phyloP scores from a whole-genome alignment of 2,888 invertebrate species.

The Pyrgus malvae region DNA sequence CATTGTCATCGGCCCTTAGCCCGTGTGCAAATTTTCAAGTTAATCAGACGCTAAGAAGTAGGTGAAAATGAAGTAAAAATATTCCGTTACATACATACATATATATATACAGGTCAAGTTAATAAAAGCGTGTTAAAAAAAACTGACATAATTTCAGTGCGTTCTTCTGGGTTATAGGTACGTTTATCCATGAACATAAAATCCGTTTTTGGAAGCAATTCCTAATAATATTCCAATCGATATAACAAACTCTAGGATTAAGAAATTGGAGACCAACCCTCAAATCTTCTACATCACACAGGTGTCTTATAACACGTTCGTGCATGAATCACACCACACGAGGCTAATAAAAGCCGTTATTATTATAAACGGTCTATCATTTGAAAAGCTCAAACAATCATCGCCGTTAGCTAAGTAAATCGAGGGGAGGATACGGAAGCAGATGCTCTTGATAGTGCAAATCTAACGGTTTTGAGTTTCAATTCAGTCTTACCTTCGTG shows the following conservation, averaged over 20 bases:
- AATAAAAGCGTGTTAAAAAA: too few species aligned
- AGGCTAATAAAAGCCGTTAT: slow-evolving; percentile 18
- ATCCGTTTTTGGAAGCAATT: too few species aligned
- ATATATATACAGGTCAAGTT: too few species aligned
- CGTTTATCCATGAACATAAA: too few species aligned
- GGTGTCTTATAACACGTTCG: background rate
- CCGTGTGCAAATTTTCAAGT: too few species aligned
- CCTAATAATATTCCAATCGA: too few species aligned
- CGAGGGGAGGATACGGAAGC: slow-evolving; percentile 67
- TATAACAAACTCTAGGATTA: background rate
- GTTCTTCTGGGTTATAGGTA: too few species aligned
- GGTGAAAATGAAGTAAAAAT: too few species aligned
- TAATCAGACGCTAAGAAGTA: too few species aligned
- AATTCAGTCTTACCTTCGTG: slow-evolving; percentile 21
- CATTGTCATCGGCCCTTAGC: too few species aligned
- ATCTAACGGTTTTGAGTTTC: slow-evolving; percentile 23
- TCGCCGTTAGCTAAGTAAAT: slow-evolving; percentile 69
- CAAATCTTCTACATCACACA: background rate
- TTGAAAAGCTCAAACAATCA: slow-evolving; percentile 38
- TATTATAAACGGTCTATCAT: slow-evolving; percentile 23
- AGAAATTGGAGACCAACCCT: background rate
- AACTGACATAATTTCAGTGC: too few species aligned
- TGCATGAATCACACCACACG: slow-evolving; percentile 17
- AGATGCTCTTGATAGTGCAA: slow-evolving; percentile 39
- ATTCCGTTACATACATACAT: too few species aligned